phyloP scores from a whole-genome alignment of 2,888 invertebrate genomes.

The Halocaridina rubra region DNA sequence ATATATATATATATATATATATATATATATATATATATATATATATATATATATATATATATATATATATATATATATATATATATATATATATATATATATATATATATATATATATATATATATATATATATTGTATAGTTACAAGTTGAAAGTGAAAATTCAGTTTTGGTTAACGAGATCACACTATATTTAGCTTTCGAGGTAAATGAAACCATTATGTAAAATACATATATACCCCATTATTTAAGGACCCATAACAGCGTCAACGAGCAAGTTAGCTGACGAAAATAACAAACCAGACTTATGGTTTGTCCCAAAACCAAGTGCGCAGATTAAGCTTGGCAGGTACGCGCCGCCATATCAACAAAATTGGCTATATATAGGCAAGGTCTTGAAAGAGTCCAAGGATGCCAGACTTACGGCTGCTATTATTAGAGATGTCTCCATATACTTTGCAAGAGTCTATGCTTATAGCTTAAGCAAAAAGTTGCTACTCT shows the following conservation, averaged over 20 bases:
- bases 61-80: not conserved
- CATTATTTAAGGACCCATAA: not conserved
- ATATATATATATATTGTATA: not conserved
- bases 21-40: not conserved
- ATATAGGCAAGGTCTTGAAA: too few species aligned
- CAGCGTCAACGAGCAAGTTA: not conserved
- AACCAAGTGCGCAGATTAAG: too few species aligned
- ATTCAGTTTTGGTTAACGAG: not conserved
- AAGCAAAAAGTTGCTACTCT: too few species aligned
- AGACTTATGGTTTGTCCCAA: too few species aligned
- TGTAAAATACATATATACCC: not conserved
- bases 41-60: slow-evolving; percentile 1
- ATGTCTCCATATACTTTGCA: too few species aligned
- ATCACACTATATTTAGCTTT: not conserved
- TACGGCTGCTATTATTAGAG: too few species aligned
- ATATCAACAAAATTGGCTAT: too few species aligned
- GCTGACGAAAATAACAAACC: not conserved
- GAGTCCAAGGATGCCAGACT: too few species aligned
- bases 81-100: slow-evolving; percentile 15
- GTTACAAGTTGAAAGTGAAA: not conserved
- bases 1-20: too few species aligned
- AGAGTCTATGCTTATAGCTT: too few species aligned
- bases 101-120: not conserved
- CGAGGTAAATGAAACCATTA: not conserved
- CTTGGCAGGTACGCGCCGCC: too few species aligned